These are phyloP conservation scores for Gerris lacustris DNA, from an alignment of 2,888 invertebrate genomes.

Conservation along the genomic window DNA sequence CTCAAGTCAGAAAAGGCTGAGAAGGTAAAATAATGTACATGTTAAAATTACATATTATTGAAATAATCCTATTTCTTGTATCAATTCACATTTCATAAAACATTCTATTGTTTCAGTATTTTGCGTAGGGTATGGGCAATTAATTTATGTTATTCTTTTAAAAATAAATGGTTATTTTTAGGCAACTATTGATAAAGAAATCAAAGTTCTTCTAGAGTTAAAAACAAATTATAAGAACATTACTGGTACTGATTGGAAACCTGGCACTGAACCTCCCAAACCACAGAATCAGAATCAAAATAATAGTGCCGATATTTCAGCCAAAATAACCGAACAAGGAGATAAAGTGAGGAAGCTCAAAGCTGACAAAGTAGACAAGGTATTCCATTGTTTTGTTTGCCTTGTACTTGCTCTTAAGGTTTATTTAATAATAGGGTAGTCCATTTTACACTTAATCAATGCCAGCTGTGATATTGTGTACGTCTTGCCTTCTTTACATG, in stretches of 20 bases:
- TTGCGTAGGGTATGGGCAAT: no score
- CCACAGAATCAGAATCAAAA: constrained; percentile 13
- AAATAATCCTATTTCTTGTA: no score
- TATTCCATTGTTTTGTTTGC: constrained; percentile 17
- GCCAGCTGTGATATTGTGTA: no score
- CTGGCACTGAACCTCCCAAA: constrained; percentile 29
- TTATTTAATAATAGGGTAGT: no score
- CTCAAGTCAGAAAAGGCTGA: constrained; percentile 55
- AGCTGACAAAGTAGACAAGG: constrained; percentile 52
- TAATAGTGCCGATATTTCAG: constrained; percentile 16
- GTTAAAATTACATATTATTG: no score
- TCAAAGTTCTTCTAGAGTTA: constrained; percentile 52
- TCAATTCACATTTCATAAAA: no score
- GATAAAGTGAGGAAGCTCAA: constrained; percentile 57
- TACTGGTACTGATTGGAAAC: constrained; percentile 50
- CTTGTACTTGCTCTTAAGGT: no score
- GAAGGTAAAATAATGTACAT: constrained; percentile 39
- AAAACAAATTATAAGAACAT: constrained; percentile 63
- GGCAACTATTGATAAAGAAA: constrained; percentile 39
- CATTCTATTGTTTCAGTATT: no score
- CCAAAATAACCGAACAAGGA: constrained; percentile 47
- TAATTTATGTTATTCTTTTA: no score
- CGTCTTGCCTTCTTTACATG: no score
- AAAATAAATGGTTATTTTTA: not conserved
- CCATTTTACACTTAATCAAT: no score